Conservation (phyloP, 2,888 invertebrate species). For the Tetheella fluctuosa region DNA sequence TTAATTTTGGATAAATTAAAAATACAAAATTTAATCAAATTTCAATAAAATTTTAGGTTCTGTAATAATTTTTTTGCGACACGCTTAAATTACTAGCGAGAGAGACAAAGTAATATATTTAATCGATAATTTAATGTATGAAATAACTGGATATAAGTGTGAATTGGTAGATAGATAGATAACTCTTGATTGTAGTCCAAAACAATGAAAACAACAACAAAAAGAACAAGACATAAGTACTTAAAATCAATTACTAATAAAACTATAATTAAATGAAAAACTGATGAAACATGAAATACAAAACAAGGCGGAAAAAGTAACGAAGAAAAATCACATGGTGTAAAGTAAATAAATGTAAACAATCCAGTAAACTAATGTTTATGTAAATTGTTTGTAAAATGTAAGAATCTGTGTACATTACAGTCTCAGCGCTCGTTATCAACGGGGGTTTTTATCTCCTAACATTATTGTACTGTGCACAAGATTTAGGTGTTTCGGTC, state of each 20-base stretch:
- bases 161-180: too few relatives aligned
- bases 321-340: neutral
- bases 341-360: neutral
- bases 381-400: constrained; percentile 10
- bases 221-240: too few relatives aligned
- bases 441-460: constrained; percentile 50
- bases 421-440: constrained; percentile 50
- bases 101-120: too few relatives aligned
- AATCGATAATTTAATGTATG: too few relatives aligned
- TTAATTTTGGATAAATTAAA: neutral
- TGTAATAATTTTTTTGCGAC: neutral
- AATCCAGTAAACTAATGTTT: neutral
- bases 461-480: constrained; percentile 57
- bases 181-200: too few relatives aligned
- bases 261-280: too few relatives aligned
- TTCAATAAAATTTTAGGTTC: neutral
- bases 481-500: constrained; percentile 58
- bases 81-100: neutral
- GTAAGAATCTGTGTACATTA: constrained; percentile 35
- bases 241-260: too few relatives aligned
- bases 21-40: neutral
- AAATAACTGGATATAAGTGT: too few relatives aligned
- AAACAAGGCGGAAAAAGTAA: neutral
- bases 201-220: too few relatives aligned
- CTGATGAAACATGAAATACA: too few relatives aligned